Percentiles rank a stretch among this genome's conserved stretches.
These are phyloP conservation scores for Tragelaphus imberbis DNA, from an alignment of 2,113 vertebrate species.

Conservation along the genomic window DNA sequence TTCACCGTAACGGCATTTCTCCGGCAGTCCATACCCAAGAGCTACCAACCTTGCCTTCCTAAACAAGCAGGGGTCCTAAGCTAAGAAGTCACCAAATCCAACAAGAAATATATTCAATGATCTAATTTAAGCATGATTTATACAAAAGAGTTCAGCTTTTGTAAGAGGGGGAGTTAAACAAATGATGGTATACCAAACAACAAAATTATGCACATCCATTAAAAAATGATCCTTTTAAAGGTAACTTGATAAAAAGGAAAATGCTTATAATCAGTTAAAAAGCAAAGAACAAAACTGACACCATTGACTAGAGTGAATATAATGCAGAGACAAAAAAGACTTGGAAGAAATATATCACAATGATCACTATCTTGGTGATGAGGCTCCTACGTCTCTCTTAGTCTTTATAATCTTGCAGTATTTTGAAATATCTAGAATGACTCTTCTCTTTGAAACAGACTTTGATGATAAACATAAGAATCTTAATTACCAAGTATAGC, in stretches of 20 bases:
- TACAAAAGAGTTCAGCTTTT: background rate
- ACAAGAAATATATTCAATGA: background rate
- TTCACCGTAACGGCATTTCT: background rate
- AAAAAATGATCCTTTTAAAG: background rate
- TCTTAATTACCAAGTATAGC: background rate
- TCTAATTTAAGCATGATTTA: background rate
- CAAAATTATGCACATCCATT: background rate
- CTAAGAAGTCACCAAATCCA: background rate
- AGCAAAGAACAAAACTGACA: background rate
- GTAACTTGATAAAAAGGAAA: background rate
- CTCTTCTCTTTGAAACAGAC: background rate
- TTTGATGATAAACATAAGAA: background rate
- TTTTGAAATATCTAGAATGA: background rate
- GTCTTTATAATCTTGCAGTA: background rate
- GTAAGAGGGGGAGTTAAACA: background rate
- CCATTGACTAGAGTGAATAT: background rate
- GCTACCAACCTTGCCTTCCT: background rate
- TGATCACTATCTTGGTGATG: background rate
- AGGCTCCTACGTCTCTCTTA: background rate
- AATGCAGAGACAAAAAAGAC: background rate
- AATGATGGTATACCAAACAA: background rate
- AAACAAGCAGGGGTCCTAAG: background rate
- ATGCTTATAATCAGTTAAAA: background rate
- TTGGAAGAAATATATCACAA: background rate
- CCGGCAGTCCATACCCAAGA: background rate